phyloP scores from a whole-genome alignment of 2,888 invertebrate genomes.

The Callimorpha dominula region DNA sequence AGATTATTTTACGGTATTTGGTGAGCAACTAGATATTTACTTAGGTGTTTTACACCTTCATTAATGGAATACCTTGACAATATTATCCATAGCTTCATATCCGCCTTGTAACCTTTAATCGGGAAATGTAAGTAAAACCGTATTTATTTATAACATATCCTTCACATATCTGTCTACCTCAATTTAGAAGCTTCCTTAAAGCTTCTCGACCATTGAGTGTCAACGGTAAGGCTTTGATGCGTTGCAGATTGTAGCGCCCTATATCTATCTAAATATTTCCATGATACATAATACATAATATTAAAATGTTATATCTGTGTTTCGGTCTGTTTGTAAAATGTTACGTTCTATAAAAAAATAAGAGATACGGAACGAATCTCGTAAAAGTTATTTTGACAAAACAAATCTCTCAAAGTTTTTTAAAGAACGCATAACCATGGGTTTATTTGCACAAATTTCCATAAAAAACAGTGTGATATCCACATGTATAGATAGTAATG shows the following conservation, averaged over 20 bases:
- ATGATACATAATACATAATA: no score
- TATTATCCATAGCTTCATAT: not conserved
- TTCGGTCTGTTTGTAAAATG: no score
- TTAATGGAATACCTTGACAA: not conserved
- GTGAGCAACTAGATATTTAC: not conserved
- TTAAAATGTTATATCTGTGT: no score
- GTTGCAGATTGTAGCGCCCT: not conserved
- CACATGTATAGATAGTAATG: not conserved
- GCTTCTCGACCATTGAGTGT: not conserved
- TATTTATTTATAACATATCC: no score
- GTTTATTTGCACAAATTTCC: conserved; percentile 1
- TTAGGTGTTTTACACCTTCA: not conserved
- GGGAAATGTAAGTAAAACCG: not conserved
- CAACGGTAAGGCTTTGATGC: not conserved
- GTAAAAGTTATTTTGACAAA: no score
- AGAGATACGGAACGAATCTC: no score
- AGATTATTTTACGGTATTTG: not conserved
- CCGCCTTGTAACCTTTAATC: not conserved
- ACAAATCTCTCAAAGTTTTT: not conserved
- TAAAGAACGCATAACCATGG: not conserved
- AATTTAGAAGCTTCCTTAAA: not conserved
- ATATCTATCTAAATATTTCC: not conserved
- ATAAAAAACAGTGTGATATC: not conserved
- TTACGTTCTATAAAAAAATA: no score
- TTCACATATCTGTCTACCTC: not conserved